These are phyloP conservation scores for Imbricaverruca yamaguchii DNA, from an alignment of 2,888 invertebrate genomes.

Conservation along the genomic window DNA sequence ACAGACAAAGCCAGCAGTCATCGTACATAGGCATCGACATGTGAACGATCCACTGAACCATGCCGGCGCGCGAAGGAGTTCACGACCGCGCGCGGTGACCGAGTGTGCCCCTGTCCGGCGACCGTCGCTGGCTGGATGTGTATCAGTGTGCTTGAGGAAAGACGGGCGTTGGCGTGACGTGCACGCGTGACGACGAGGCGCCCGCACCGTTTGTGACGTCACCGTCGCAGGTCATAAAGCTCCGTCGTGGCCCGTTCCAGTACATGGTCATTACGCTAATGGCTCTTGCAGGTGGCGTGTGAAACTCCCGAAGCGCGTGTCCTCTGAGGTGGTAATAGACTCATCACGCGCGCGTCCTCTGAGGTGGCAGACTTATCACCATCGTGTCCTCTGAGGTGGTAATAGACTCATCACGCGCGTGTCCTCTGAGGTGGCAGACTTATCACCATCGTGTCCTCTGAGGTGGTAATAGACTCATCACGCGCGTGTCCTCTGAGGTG, in stretches of 20 bases:
- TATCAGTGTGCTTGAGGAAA: too few species aligned
- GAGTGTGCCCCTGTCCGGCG: too few species aligned
- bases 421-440: background rate
- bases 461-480: background rate
- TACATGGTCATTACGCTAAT: slow-evolving; percentile 9
- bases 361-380: background rate
- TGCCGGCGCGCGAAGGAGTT: too few species aligned
- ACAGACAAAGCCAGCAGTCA: too few species aligned
- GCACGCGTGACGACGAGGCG: too few species aligned
- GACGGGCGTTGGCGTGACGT: too few species aligned
- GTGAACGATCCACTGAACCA: too few species aligned
- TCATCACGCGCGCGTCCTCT: background rate
- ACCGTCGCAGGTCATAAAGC: background rate
- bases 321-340: background rate
- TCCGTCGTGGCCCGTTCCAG: background rate
- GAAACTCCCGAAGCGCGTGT: background rate
- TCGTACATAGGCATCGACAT: too few species aligned
- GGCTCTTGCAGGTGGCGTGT: background rate
- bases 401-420: background rate
- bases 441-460: background rate
- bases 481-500: background rate
- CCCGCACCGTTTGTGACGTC: too few species aligned
- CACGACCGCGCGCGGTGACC: too few species aligned
- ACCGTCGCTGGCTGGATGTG: too few species aligned
- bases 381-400: background rate